phyloP scores from a whole-genome alignment of 2,113 vertebrate species.

The Drymodes brunneopygia region DNA sequence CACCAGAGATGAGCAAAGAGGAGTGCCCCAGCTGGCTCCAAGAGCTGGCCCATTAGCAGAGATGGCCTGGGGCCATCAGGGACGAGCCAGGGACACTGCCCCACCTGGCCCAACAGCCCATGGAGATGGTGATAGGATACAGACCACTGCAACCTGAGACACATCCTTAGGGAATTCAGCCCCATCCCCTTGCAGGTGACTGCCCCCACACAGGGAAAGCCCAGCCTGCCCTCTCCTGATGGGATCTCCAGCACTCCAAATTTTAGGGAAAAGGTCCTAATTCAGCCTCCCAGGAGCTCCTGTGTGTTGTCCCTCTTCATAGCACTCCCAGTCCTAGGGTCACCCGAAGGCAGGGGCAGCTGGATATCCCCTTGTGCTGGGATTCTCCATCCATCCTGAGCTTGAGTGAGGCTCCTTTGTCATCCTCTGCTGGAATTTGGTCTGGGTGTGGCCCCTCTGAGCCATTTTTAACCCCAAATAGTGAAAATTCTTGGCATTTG shows the following conservation, averaged over 20 bases:
- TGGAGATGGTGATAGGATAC: no score
- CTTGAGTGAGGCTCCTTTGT: neutral
- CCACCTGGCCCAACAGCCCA: no score
- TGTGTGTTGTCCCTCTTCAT: accelerated
- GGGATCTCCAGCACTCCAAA: neutral
- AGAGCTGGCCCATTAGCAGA: no score
- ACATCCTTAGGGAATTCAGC: neutral
- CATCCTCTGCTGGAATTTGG: neutral
- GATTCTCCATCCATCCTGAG: neutral
- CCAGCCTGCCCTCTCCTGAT: neutral
- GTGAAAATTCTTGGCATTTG: neutral
- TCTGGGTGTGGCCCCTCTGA: neutral
- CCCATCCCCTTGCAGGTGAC: neutral
- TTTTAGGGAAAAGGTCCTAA: neutral
- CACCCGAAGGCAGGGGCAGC: neutral
- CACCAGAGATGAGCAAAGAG: no score
- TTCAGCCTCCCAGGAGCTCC: neutral
- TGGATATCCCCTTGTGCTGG: neutral
- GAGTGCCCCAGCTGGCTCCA: no score
- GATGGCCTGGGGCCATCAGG: no score
- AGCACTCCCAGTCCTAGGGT: no score
- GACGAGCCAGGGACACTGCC: no score
- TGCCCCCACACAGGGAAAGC: neutral
- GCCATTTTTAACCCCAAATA: neutral
- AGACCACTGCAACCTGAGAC: no score